Evolutionary conservation across 2,797 vertebrate species (phyloP).

Genomic region (Pseudomugil tenellus): DNA sequence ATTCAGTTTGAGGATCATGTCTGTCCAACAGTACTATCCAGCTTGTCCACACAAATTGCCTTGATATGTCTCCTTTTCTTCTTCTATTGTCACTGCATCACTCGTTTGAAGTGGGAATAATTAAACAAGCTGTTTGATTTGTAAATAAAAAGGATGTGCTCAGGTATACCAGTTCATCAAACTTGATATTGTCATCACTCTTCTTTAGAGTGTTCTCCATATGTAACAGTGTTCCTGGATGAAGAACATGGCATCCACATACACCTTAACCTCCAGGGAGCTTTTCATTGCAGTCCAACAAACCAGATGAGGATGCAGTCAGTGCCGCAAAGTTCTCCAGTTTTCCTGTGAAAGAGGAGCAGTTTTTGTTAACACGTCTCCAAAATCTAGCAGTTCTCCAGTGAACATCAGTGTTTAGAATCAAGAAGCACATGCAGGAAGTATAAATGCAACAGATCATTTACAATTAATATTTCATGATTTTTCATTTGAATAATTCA

Average conservation of each 20-base stretch:
- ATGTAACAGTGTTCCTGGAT: background rate
- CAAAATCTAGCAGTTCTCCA: background rate
- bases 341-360: background rate
- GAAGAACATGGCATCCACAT: background rate
- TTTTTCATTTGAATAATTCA: background rate
- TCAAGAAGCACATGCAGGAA: background rate
- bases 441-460: background rate
- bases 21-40: background rate
- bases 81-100: background rate
- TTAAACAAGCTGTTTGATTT: background rate
- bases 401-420: background rate
- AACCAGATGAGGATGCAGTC: background rate
- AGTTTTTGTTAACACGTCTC: background rate
- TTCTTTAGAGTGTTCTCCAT: background rate
- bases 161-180: background rate
- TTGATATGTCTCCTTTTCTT: background rate
- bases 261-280: background rate
- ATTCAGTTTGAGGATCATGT: background rate
- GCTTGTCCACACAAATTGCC: background rate
- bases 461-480: background rate
- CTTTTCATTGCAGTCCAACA: background rate
- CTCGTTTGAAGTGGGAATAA: background rate
- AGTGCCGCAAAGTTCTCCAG: background rate
- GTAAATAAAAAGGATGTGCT: background rate
- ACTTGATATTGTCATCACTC: background rate